Evolutionary conservation across 2,888 invertebrate species (phyloP).

Genomic region (Dicycla oo): DNA sequence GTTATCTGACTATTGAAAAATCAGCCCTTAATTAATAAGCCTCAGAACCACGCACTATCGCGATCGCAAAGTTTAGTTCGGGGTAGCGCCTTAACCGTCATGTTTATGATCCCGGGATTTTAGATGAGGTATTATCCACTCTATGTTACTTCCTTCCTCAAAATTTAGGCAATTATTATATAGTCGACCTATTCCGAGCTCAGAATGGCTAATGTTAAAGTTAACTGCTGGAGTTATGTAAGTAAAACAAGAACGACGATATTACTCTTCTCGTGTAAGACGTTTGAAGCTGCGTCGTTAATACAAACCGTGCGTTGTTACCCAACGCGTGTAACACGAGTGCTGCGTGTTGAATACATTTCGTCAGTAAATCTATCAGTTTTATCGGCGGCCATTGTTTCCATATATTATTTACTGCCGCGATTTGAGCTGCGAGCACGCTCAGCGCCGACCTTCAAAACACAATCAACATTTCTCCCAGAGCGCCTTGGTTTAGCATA

Average conservation of each 20-base stretch:
- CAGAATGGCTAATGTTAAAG: too few species aligned
- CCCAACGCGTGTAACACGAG: conserved; percentile 50
- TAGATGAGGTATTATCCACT: too few species aligned
- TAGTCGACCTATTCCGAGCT: too few species aligned
- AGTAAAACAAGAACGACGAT: conserved; percentile 1
- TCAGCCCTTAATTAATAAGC: too few species aligned
- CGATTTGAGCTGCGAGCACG: conserved; percentile 50
- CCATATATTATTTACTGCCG: conserved; percentile 52
- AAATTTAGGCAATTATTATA: too few species aligned
- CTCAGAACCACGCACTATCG: too few species aligned
- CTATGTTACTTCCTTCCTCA: too few species aligned
- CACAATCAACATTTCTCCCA: conserved; percentile 56
- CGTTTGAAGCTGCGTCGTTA: conserved; percentile 45
- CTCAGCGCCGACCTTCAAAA: conserved; percentile 48
- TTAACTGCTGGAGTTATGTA: conserved; percentile 21
- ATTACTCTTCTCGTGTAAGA: conserved; percentile 15
- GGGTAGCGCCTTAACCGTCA: too few species aligned
- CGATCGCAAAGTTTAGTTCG: too few species aligned
- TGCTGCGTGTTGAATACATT: conserved; percentile 52
- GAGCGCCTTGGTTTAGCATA: conserved; percentile 49
- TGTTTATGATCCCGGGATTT: too few species aligned
- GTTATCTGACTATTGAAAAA: too few species aligned
- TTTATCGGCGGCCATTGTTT: conserved; percentile 62
- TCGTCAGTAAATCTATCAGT: conserved; percentile 63
- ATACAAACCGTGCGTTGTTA: conserved; percentile 39